These are phyloP conservation scores for Helicoverpa armigera DNA, from an alignment of 1,140 invertebrate species.

Conservation along the genomic window DNA sequence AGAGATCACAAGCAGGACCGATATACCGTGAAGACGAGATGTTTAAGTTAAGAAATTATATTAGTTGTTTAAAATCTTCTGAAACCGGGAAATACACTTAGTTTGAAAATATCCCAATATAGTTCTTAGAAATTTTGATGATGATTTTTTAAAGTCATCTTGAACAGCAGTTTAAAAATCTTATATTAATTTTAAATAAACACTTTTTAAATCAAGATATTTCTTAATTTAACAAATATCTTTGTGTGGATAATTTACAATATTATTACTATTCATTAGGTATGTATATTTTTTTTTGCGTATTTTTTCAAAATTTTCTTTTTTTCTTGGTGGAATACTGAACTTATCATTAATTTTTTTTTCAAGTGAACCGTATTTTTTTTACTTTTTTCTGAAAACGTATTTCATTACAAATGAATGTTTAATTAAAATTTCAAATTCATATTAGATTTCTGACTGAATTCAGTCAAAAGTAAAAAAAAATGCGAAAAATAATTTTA, in stretches of 20 bases:
- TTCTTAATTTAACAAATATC: conserved; percentile 29
- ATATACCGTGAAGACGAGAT: no score
- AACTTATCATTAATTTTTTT: conserved; percentile 1
- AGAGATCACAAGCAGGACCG: no score
- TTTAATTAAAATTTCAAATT: no score
- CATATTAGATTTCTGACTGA: no score
- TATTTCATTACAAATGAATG: no score
- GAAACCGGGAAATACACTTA: no score
- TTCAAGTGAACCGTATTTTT: neutral
- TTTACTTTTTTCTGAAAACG: neutral
- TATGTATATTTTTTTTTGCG: conserved; percentile 3
- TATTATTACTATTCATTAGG: neutral
- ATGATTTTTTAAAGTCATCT: neutral
- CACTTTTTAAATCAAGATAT: conserved; percentile 8
- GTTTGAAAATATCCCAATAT: no score
- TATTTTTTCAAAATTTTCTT: conserved; percentile 15
- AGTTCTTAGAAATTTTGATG: no score
- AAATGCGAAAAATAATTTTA: neutral
- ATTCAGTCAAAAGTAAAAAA: conserved; percentile 7
- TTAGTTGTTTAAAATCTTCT: no score
- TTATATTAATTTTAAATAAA: conserved; percentile 16
- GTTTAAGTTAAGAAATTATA: no score
- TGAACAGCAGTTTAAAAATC: neutral
- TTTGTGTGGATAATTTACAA: conserved; percentile 19
- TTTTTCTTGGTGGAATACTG: conserved; percentile 15